Base-by-base conservation (phyloP, 2,888 invertebrate genomes). In the Sarcophaga subvicina region DNA sequence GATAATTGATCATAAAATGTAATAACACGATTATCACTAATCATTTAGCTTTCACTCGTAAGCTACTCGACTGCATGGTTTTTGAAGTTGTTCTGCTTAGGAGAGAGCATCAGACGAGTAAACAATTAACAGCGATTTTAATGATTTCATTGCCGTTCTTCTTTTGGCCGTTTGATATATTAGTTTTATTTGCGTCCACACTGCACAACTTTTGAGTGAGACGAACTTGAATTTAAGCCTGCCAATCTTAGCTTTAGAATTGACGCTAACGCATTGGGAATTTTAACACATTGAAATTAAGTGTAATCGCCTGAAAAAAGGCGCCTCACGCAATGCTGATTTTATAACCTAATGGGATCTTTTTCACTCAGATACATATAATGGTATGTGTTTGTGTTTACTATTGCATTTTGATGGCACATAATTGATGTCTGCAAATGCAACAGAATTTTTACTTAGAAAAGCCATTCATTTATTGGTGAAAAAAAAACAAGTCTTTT, bases 121-220 rank as follows among this genome's bases (percentile, higher is more conserved):
- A 78, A 80, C 71, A 86, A 88, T 88, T 88, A 91, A 88, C 86
- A 89, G 87, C 64, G 88, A 86, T 87, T 90, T 91, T 91, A 92
- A 92, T 92, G 90, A 91, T 91, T 91, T 92, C 90, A 92, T 92
- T 92, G 91, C 90, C 91, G 91, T 90, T 92, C 92, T 91, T 17
- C 59, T 22, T 70, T 49, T 78, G 17, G 67, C 20, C 54, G 45
- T 78, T 82, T 78, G 73, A 82, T 78, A 66, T 22, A 80, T 83
- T 63, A 76, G 22, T 59, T 71, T 63, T 47, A 77, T 66, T 79
- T 69, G 54, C 63, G 54, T 45, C 59, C 77, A 76, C 77, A 66
- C 54, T 66, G n/a, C 78, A 27, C 37, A 71, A 54, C 14, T 71
- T 54, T 25, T 63, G 8, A 62, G 14, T 63, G 54, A 59, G 20